Evolutionary conservation across 2,113 vertebrate genomes (phyloP).

Genomic region (Scortum barcoo): DNA sequence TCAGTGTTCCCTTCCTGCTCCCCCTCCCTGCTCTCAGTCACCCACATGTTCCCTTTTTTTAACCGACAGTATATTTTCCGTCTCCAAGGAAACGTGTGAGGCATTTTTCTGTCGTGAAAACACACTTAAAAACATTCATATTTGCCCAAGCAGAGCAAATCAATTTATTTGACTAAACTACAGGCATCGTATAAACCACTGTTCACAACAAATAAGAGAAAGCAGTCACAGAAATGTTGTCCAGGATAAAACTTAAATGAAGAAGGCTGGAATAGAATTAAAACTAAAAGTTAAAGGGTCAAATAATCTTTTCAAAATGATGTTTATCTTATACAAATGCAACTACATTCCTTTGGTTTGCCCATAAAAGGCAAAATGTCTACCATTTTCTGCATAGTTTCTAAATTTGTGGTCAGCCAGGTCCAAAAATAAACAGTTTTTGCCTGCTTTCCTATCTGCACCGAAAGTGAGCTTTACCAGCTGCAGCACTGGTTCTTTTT

Average conservation of each 20-base stretch:
- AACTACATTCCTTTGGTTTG: conserved; percentile 67
- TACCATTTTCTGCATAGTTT: conserved; percentile 58
- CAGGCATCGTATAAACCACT: conserved; percentile 1
- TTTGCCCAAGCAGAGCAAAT: conserved; percentile 11
- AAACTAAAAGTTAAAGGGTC: conserved; percentile 12
- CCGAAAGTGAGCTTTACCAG: conserved; percentile 20
- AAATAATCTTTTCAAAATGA: conserved; percentile 9
- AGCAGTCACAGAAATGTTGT: background rate
- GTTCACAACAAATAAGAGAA: conserved; percentile 21
- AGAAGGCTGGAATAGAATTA: conserved; percentile 4
- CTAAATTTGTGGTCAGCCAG: conserved; percentile 51
- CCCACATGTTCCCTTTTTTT: conserved; percentile 47
- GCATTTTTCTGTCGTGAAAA: conserved; percentile 34
- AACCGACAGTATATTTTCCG: conserved; percentile 28
- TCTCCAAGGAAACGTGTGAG: conserved; percentile 61
- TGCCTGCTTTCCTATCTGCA: conserved; percentile 32
- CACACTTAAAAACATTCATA: conserved; percentile 15
- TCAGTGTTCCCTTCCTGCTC: conserved; percentile 57
- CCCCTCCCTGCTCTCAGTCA: conserved; percentile 48
- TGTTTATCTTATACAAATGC: conserved; percentile 12
- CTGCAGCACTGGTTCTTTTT: conserved; percentile 11
- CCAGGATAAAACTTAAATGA: background rate
- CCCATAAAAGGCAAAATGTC: conserved; percentile 66
- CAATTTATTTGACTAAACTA: background rate
- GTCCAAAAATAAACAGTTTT: conserved; percentile 49